Base-by-base conservation (phyloP, 2,888 invertebrate genomes). In the Archips xylosteana region DNA sequence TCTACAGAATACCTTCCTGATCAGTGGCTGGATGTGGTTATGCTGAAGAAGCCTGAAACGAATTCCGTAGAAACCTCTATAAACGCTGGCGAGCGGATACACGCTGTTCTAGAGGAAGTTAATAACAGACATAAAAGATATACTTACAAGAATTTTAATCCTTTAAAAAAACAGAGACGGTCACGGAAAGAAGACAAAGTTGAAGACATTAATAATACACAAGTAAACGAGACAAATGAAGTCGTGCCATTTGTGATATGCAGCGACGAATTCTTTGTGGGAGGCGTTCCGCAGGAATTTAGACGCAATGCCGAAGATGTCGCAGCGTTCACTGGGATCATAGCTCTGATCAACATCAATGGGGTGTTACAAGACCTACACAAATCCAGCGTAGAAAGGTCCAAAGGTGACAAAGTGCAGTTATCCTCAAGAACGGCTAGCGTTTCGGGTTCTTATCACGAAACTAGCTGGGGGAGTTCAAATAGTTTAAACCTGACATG, bases 371-470 rank as follows among this genome's bases (percentile, higher is more conserved):
- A 89, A 70, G 90, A 94, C 78, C 80, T 94, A 42, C 87, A 89
- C 66, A 83, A 82, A n/a, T 83, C 78, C 45, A 87, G 81, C 68
- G 77, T 87, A 9, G 93, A 94, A 77, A 83, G 89, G 34, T 81
- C 82, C 75, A 90, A 83, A 74, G 85, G 87, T 36, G 83, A 83
- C 36, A 83, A 77, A 75, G 71, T 90, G n/a, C 91, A 91, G 73
- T 79, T 94, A 9, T 92, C 93, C 13, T 91, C 92, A 12, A 85
- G 87, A 71, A 88, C 92, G 15, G 92, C 92, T 1, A 94, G 94
- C 76, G 77, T 93, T 42, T 93, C 93, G n/a, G 90, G 89, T 34
- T 87, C 87, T 3, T 94, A 94, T 74, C 85, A 91, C 61, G 94
- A 94, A 85, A 89, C 84, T 23, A 82, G 84, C 64, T 93, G 92